Percentiles rank a stretch among this genome's conserved stretches.
Evolutionary conservation across 2,888 invertebrate genomes (phyloP).

Genomic region (Hedychridium roseum): DNA sequence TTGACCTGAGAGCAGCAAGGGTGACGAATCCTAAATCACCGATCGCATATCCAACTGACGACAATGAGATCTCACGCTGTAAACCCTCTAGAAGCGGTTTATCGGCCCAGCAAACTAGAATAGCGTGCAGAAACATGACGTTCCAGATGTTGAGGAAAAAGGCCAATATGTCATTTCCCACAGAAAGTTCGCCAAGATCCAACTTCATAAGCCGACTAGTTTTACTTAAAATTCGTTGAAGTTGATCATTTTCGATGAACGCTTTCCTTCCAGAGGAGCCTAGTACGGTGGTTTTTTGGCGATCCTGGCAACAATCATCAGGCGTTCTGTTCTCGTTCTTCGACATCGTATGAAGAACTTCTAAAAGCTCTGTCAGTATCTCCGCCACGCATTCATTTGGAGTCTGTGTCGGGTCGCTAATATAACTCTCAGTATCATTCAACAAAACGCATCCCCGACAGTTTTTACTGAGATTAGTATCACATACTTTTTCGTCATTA

Average conservation of each 20-base stretch:
- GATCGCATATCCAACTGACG: constrained; percentile 55
- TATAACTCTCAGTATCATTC: constrained; percentile 52
- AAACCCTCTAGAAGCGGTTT: constrained; percentile 43
- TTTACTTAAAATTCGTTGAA: constrained; percentile 45
- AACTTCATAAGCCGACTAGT: constrained; percentile 43
- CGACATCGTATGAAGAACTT: constrained; percentile 30
- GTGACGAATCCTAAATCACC: constrained; percentile 60
- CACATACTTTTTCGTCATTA: constrained; percentile 59
- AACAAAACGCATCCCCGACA: constrained; percentile 48
- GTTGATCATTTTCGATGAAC: too few relatives aligned
- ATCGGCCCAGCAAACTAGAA: constrained; percentile 47
- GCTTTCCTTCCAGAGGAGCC: too few relatives aligned
- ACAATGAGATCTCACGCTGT: constrained; percentile 44
- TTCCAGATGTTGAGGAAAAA: constrained; percentile 61
- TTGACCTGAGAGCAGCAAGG: constrained; percentile 51
- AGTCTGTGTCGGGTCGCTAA: constrained; percentile 10
- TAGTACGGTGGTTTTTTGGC: too few relatives aligned
- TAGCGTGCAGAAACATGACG: constrained; percentile 57
- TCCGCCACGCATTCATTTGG: constrained; percentile 52
- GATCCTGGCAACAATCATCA: too few relatives aligned
- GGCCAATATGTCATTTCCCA: constrained; percentile 54
- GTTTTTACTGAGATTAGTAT: constrained; percentile 16
- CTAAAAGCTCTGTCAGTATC: constrained; percentile 48
- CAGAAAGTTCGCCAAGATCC: constrained; percentile 54
- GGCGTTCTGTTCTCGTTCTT: too few relatives aligned